A percentile compares a stretch with the other conserved stretches of the same genome.
Evolutionary conservation across 2,888 invertebrate genomes (phyloP).

Genomic region (Lasius platythorax): DNA sequence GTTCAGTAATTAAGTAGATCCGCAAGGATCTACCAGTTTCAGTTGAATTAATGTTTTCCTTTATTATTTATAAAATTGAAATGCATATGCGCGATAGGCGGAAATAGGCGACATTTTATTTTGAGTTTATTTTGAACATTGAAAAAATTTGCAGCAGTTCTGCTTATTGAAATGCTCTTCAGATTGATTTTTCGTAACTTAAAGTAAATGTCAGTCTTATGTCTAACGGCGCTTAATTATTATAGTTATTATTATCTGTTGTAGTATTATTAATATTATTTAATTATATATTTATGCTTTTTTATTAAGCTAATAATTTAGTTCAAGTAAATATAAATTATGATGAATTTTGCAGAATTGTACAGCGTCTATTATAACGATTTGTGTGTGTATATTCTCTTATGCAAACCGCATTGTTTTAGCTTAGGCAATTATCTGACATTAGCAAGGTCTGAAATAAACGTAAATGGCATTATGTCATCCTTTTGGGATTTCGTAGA

Average conservation of each 20-base stretch:
- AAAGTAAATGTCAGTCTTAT: neutral
- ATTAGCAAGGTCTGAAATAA: conserved; percentile 60
- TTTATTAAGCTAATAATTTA: neutral
- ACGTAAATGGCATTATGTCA: conserved; percentile 70
- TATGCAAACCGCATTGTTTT: conserved; percentile 49
- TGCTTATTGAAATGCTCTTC: neutral
- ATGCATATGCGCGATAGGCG: neutral
- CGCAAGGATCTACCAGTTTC: neutral
- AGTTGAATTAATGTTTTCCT: neutral
- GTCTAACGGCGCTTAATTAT: neutral
- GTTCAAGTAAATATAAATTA: conserved; percentile 1
- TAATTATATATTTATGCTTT: neutral
- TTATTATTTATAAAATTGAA: neutral
- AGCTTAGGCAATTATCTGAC: conserved; percentile 69
- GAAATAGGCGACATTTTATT: conserved; percentile 29
- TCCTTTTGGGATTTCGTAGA: conserved; percentile 65
- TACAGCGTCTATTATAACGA: conserved; percentile 8
- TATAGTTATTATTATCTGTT: neutral
- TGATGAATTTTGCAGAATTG: conserved; percentile 16
- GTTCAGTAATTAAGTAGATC: neutral
- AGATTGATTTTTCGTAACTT: neutral
- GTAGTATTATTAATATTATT: neutral
- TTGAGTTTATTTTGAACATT: neutral
- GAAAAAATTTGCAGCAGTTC: neutral
- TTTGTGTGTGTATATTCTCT: conserved; percentile 51